These are phyloP conservation scores for Anastrepha ludens DNA, from an alignment of 1,140 invertebrate species.

Conservation along the genomic window DNA sequence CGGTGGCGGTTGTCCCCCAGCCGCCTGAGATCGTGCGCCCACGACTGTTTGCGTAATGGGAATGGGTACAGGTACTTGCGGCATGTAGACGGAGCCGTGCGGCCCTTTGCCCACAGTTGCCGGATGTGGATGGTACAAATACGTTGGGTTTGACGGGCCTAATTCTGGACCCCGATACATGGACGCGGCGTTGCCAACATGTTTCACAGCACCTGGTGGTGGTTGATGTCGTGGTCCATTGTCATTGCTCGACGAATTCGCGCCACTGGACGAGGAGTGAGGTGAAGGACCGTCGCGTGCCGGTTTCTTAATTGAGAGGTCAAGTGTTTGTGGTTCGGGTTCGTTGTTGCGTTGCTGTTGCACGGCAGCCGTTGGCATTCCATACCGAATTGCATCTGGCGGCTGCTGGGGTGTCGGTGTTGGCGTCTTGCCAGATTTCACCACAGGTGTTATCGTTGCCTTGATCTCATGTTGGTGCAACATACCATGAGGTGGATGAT, in stretches of 20 bases:
- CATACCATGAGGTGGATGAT: constrained; percentile 64
- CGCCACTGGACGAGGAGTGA: constrained; percentile 73
- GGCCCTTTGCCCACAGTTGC: constrained; percentile 60
- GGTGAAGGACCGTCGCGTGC: constrained; percentile 76
- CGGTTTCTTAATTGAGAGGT: constrained; percentile 88
- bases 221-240: constrained; percentile 74
- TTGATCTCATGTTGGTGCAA: constrained; percentile 75
- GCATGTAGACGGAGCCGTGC: constrained; percentile 73
- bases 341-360: constrained; percentile 76
- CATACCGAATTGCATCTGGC: constrained; percentile 77
- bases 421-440: constrained; percentile 60
- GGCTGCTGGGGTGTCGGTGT: constrained; percentile 64
- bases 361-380: constrained; percentile 60
- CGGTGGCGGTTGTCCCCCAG: constrained; percentile 57
- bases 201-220: constrained; percentile 66
- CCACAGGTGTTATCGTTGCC: constrained; percentile 80
- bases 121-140: constrained; percentile 65
- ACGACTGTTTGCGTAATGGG: constrained; percentile 64
- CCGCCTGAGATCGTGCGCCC: constrained; percentile 59
- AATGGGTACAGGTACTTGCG: constrained; percentile 70
- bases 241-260: constrained; percentile 61
- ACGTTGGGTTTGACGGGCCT: constrained; percentile 60
- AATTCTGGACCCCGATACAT: constrained; percentile 65
- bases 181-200: constrained; percentile 64
- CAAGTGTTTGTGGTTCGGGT: constrained; percentile 81